Evolutionary conservation across 2,888 invertebrate genomes (phyloP), one percentile per base, ranked within the genome.

Genomic region (Tenthredo mesomela): DNA sequence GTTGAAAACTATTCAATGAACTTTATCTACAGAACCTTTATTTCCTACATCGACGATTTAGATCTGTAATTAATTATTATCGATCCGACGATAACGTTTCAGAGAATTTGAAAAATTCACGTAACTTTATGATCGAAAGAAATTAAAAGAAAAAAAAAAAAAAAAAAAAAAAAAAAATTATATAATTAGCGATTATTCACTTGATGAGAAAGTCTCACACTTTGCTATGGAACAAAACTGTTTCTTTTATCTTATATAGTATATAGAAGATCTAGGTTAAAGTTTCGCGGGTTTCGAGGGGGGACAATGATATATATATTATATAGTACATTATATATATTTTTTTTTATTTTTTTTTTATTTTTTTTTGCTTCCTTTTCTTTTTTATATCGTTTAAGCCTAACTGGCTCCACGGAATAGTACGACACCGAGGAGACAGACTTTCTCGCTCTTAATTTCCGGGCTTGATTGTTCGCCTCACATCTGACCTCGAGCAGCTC

Each of bases 371-470:
- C 10, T 33, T 29, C 37, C 15, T 40, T n/a, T 70, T 37, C 33
- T 18, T 61, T 25, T 21, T 25, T 61, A n/a, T 25, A 61, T 37
- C 37, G 33, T 70, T 70, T 70, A n/a, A n/a, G 70, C 29, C 37
- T 67, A 29, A 29, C 67, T 37, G 70, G 33, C 21, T 47, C 47
- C 10, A 0, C 21, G 75, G 12, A 40, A 40, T 21, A 47, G 25
- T 61, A 75, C 40, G 75, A 47, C 25, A 75, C 40, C 40, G 21
- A 75, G 47, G n/a, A 37, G 43, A 47, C 75, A 61, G 61, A 61
- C 61, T 75, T 75, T 75, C 75, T 75, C 70, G 70, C n/a, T 70
- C 70, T 37, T 70, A 70, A 70, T 70, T 70, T 70, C 70, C 70
- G 70, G 37, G 70, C 21, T 15, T 70, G 33, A 70, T 70, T 73